These are phyloP conservation scores for Burhinus bistriatus DNA, from an alignment of 2,113 vertebrate genomes.

Conservation along the genomic window DNA sequence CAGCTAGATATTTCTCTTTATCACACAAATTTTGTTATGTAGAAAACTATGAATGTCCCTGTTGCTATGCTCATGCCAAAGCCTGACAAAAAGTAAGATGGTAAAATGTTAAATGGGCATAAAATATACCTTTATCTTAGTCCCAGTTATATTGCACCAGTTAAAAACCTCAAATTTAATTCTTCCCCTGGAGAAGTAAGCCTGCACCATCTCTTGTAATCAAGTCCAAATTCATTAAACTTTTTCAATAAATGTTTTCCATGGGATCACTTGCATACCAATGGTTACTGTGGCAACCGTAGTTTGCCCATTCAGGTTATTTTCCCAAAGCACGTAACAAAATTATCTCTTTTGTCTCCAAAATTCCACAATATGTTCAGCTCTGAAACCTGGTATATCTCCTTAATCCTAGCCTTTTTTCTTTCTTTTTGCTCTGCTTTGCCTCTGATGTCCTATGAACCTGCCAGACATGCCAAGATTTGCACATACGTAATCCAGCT, in stretches of 20 bases:
- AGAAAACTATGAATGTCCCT: not conserved
- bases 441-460: not conserved
- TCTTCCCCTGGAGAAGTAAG: not conserved
- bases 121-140: not conserved
- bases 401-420: not conserved
- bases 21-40: not conserved
- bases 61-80: not conserved
- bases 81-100: not conserved
- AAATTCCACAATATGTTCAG: not conserved
- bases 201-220: not conserved
- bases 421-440: not conserved
- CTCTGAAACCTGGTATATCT: not conserved
- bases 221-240: conserved; percentile 10
- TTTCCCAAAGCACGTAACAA: not conserved
- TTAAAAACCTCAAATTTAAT: not conserved
- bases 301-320: not conserved
- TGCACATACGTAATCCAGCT: not conserved
- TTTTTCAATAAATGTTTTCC: conserved; percentile 12
- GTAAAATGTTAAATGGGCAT: not conserved
- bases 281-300: not conserved
- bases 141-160: not conserved
- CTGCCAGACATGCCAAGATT: not conserved
- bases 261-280: not conserved
- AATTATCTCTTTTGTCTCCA: not conserved
- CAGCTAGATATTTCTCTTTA: not conserved